Percentiles rank a stretch among this genome's conserved stretches.
Evolutionary conservation across 35 echinoderm and acorn worm species (phyloP).

Genomic region (Chiridota heheva): DNA sequence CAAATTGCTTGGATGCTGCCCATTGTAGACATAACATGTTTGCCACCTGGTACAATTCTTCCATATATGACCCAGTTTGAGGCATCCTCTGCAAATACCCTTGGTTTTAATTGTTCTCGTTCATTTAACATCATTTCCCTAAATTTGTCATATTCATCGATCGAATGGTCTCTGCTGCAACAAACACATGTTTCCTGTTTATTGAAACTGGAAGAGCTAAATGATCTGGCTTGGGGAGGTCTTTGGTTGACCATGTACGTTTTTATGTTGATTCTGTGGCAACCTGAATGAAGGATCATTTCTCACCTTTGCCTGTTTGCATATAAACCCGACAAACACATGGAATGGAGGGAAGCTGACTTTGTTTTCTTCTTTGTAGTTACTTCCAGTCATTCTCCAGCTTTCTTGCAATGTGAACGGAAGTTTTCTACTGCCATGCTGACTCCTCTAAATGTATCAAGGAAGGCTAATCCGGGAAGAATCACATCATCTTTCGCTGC

Average conservation of each 20-base stretch:
- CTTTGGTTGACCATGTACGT: background rate
- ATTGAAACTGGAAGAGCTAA: background rate
- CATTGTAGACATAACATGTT: slow-evolving; percentile 19
- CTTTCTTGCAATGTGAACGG: slow-evolving; percentile 56
- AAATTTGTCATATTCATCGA: slow-evolving; percentile 13
- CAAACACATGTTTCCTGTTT: background rate
- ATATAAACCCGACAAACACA: slow-evolving; percentile 39
- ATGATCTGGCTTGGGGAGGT: background rate
- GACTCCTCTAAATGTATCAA: slow-evolving; percentile 46
- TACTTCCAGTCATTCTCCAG: slow-evolving; percentile 28
- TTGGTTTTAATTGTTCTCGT: slow-evolving; percentile 19
- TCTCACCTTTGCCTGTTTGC: slow-evolving; percentile 36
- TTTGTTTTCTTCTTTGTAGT: slow-evolving; percentile 44
- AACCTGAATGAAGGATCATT: slow-evolving; percentile 42
- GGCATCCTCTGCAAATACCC: slow-evolving; percentile 26
- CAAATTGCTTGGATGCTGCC: slow-evolving; percentile 38
- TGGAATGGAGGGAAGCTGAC: slow-evolving; percentile 48
- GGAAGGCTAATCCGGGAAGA: slow-evolving; percentile 44
- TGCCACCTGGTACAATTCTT: background rate
- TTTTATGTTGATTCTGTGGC: background rate
- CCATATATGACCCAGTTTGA: slow-evolving; percentile 26
- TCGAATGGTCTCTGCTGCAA: slow-evolving; percentile 13
- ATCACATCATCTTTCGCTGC: slow-evolving; percentile 41
- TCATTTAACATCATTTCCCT: background rate
- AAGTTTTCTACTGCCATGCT: slow-evolving; percentile 47